Base-by-base conservation (phyloP, 2,113 vertebrate genomes). In the Calidris pygmaea region DNA sequence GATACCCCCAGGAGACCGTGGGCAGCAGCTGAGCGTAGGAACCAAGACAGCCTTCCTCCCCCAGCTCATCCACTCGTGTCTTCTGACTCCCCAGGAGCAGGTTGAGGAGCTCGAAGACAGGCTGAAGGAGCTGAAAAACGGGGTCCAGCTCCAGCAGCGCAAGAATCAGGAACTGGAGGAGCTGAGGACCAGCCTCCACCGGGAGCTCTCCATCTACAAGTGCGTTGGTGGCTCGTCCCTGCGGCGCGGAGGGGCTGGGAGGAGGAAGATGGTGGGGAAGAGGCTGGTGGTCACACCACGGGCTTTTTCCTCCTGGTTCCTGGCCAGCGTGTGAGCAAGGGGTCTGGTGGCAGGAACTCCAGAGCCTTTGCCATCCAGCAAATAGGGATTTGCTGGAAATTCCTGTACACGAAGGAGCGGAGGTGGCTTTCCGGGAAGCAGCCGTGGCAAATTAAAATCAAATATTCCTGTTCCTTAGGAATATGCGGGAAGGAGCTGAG, bases 151-250 rank as follows among this genome's bases (percentile, higher is more conserved):
- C 74, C 99, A 99, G 96, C 98, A 98, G 75, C 98, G 97, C 96
- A 99, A 99, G 97, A 99, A 98, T 62, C 98, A 98, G 89, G 98
- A 99, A 72, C 97, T 99, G 86, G 98, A 99, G 84, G 98, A 98
- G 67, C 85, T 99, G 88, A 98, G 98, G 96, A 98, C 97, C 90
- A 98, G 96, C 73, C 98, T 99, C 8, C 95, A 98, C 23, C 95
- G 97, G 58, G 98, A 99, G 85, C 97, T 99, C 27, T 95, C 98
- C 75, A 97, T 98, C 68, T 99, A 98, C 96, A 99, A 99, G 99
- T 99, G 96, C 29, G 98, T 96, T 55, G 32, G 90, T 77, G 43
- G 2, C 72, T 30, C 21, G 1, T 3, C 59, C 58, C 74, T 6
- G 68, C 1, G 4, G 67, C 18, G 39, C 2, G 5, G 29, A 45